Evolutionary conservation across 2,888 invertebrate species (phyloP), one percentile per base, ranked within the genome.

Genomic region (Argyra leucocephala): DNA sequence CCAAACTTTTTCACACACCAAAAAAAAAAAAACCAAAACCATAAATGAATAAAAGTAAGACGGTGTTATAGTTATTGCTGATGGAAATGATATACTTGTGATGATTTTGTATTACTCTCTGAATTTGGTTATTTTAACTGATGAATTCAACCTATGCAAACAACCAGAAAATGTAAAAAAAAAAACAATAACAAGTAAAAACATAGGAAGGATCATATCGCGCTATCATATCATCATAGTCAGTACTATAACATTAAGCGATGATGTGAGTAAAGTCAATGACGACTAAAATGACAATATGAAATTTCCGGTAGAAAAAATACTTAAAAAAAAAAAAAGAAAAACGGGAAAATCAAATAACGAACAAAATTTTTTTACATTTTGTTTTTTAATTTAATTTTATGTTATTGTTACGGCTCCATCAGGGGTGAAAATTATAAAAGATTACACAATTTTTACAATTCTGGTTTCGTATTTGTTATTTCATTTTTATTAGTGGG

Each of bases 181-280:
- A 31, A 31, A 31, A 31, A 31, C 3, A 31, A 31, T 6, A 6
- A 6, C 9, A 31, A 6, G 12, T 4, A 7, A 31, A 31, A 31
- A 31, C 9, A 31, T 10, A 31, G 12, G n/a, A 7, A 31, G 31
- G 31, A 31, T 31, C 4, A 26, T 26, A 31, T 31, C 31, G 7
- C 31, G 31, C 7, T 31, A 31, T 31, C 31, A 48, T 48, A n/a
- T 18, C n/a, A 48, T 48, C 48, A 48, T n/a, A 48, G 18, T n/a
- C 5, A 48, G n/a, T 48, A 15, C 48, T 15, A 18, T 48, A 48
- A 48, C 48, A n/a, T 15, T 48, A 48, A 48, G 18, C 48, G 48
- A 48, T 48, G 48, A 48, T 48, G 48, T 48, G 48, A 48, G 48
- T 48, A 48, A 48, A 48, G 48, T 48, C 48, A 48, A 48, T 48